Evolutionary conservation across 1,140 invertebrate species (phyloP), one percentile per base, ranked within the genome.

Genomic region (Lasaia peninsularis): DNA sequence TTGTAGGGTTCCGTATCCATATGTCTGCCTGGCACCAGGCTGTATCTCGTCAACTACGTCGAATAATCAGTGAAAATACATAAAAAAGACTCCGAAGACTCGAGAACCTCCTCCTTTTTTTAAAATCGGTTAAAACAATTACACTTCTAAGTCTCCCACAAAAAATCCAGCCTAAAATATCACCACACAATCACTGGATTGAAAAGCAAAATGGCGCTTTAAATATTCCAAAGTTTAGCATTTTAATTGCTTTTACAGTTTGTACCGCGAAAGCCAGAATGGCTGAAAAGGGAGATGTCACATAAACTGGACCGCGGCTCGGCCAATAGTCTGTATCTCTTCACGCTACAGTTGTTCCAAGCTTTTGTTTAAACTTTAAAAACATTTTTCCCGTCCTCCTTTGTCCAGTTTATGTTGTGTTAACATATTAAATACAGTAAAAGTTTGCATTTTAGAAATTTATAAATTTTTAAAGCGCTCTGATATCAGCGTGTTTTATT

Each of bases 341-440:
- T 62, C 50, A 60, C 49, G 55, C 21, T 49, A 57, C 54, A 62
- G 34, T 53, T 52, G 54, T 12, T 52, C 21, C 51, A 49, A 56
- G 40, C 58, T 59, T 61, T 61, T 56, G 53, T 60, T 60, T 60
- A 51, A 55, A 37, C 53, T 61, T 51, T 60, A 21, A 31, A 20
- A 52, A 59, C 14, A 40, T 40, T 40, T 40, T 40, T 40, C 14
- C 9, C 37, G 14, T 40, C 37, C 16, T 40, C 12, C 37, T 40
- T 40, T 40, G 37, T 40, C 37, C 37, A 40, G 37, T 40, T 40
- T 14, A 2, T 8, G 9, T 40, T 40, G 14, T 40, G 35, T 40
- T 40, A 40, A 40, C 16, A 18, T 40, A 40, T 40, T n/a, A 40
- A 40, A 40, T 40, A 7, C 2, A 16, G 14, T 40, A 7, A 40